Evolutionary conservation across 2,797 vertebrate species (phyloP).

Genomic region (Thaleichthys pacificus): DNA sequence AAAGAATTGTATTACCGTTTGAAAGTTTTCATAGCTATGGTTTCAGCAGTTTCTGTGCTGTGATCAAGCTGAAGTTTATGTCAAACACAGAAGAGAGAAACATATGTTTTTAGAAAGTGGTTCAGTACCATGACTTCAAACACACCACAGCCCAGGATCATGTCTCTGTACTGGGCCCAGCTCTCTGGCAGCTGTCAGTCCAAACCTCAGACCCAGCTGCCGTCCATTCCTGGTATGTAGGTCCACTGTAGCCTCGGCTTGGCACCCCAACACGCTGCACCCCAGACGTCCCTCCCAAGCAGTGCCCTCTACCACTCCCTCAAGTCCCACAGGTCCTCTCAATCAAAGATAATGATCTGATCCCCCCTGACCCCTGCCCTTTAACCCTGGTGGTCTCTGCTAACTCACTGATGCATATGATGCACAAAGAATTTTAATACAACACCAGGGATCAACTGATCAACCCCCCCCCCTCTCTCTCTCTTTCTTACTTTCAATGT

Average conservation of each 20-base stretch:
- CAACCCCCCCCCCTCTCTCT: slow-evolving; percentile 1
- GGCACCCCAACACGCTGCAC: background rate
- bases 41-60: slow-evolving; percentile 13
- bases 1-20: slow-evolving; percentile 39
- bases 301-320: slow-evolving; percentile 1
- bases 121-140: background rate
- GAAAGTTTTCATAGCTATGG: slow-evolving; percentile 43
- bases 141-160: background rate
- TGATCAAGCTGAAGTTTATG: slow-evolving; percentile 27
- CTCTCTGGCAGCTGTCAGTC: slow-evolving; percentile 12
- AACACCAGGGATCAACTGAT: slow-evolving; percentile 25
- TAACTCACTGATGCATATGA: slow-evolving; percentile 42
- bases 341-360: slow-evolving; percentile 58
- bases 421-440: slow-evolving; percentile 50
- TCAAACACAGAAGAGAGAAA: slow-evolving; percentile 21
- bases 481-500: background rate
- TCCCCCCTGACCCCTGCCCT: slow-evolving; percentile 36
- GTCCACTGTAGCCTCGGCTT: background rate
- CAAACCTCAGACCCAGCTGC: slow-evolving; percentile 1
- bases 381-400: slow-evolving; percentile 46
- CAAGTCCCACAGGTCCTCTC: slow-evolving; percentile 29
- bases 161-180: background rate
- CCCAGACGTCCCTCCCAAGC: background rate
- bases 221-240: slow-evolving; percentile 7
- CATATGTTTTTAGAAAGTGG: slow-evolving; percentile 11